Percentiles rank a stretch among this genome's conserved stretches.
Conservation (phyloP, 2,113 vertebrate species). For the Microcebus tavaratra region DNA sequence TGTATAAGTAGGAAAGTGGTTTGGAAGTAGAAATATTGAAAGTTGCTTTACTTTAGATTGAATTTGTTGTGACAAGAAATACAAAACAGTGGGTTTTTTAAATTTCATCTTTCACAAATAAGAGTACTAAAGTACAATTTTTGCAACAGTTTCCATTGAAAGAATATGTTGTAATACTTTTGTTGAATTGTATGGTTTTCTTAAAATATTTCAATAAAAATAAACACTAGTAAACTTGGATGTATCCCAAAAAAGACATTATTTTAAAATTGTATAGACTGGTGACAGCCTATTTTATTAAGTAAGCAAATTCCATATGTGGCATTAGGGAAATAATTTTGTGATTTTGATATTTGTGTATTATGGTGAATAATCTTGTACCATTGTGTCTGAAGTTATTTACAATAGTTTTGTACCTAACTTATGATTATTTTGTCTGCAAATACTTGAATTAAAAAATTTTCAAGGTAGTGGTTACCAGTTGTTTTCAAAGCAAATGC, state of each 20-base stretch:
- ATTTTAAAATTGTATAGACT: conserved; percentile 78
- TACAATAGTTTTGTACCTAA: conserved; percentile 91
- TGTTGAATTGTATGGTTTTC: conserved; percentile 47
- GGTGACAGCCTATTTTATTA: conserved; percentile 87
- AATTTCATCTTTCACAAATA: conserved; percentile 56
- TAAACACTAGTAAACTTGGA: conserved; percentile 77
- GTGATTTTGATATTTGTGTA: conserved; percentile 90
- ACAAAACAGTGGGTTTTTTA: conserved; percentile 19
- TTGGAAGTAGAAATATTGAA: conserved; percentile 32
- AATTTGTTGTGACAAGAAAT: conserved; percentile 48
- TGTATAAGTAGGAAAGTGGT: conserved; percentile 37
- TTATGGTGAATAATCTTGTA: conserved; percentile 90
- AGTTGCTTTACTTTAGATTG: conserved; percentile 27
- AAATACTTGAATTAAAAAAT: conserved; percentile 90
- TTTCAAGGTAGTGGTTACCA: conserved; percentile 91
- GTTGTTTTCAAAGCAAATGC: conserved; percentile 94
- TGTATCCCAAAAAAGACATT: conserved; percentile 79
- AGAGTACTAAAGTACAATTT: conserved; percentile 37
- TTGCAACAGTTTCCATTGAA: conserved; percentile 44
- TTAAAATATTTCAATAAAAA: conserved; percentile 74
- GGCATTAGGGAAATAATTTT: conserved; percentile 81
- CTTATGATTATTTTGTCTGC: conserved; percentile 96
- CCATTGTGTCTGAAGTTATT: conserved; percentile 88
- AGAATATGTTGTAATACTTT: conserved; percentile 63
- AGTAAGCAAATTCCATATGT: conserved; percentile 90